phyloP scores from a whole-genome alignment of 2,797 vertebrate genomes.

The Cynopterus sphinx region DNA sequence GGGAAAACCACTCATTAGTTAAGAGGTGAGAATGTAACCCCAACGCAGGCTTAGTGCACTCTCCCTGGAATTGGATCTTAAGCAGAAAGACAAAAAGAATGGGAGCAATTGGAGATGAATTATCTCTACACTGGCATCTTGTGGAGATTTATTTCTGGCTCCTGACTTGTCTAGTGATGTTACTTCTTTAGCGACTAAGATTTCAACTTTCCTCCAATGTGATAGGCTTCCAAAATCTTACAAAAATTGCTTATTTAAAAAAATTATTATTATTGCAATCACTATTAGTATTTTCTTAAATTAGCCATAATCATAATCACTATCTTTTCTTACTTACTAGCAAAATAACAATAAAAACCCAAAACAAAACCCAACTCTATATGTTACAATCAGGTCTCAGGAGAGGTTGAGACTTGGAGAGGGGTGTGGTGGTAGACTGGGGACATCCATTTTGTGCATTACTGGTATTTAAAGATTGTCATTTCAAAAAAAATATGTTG shows the following conservation, averaged over 20 bases:
- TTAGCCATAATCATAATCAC: neutral
- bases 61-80: neutral
- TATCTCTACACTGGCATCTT: neutral
- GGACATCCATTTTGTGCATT: neutral
- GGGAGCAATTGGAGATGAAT: neutral
- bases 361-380: neutral
- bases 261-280: neutral
- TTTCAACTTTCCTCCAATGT: neutral
- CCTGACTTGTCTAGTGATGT: neutral
- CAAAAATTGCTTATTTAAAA: neutral
- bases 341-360: neutral
- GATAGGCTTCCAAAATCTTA: neutral
- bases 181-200: neutral
- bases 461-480: neutral
- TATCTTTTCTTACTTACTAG: neutral
- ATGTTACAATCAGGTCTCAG: neutral
- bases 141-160: neutral
- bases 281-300: neutral
- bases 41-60: neutral
- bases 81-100: neutral
- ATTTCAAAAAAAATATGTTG: neutral
- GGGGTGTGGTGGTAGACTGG: too few species aligned
- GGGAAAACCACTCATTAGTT: neutral
- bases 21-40: neutral
- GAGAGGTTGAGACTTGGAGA: neutral